These are phyloP conservation scores for Limnephilus auricula DNA, from an alignment of 2,888 invertebrate species.

Conservation along the genomic window DNA sequence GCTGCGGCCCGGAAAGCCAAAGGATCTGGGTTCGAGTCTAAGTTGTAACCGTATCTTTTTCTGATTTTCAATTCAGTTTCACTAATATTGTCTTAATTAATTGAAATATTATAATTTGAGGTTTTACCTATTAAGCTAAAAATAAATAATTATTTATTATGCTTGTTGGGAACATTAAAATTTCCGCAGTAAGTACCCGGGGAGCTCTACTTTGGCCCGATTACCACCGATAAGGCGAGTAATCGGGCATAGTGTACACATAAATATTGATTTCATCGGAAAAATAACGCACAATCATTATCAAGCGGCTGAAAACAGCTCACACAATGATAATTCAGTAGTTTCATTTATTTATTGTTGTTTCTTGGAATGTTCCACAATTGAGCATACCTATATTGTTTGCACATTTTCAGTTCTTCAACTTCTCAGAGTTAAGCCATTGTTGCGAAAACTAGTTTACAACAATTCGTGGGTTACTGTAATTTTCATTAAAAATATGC, in stretches of 20 bases:
- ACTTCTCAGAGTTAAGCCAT: not conserved
- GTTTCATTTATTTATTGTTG: not conserved
- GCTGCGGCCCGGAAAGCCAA: too few species aligned
- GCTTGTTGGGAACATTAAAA: not conserved
- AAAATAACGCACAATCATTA: not conserved
- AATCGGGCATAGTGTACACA: not conserved
- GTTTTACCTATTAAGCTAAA: too few species aligned
- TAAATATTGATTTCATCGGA: conserved; percentile 3
- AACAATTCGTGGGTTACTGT: not conserved
- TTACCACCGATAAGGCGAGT: not conserved
- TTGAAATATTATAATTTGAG: too few species aligned
- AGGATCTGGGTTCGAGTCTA: too few species aligned
- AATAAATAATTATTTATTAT: not conserved
- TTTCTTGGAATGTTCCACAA: not conserved
- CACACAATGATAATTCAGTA: not conserved
- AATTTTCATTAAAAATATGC: not conserved
- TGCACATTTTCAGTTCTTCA: not conserved
- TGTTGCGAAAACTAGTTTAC: not conserved
- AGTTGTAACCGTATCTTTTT: too few species aligned
- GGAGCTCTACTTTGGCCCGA: not conserved
- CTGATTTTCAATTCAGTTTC: too few species aligned
- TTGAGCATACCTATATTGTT: not conserved
- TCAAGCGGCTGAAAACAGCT: not conserved
- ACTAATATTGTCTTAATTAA: too few species aligned
- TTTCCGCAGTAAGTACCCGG: not conserved